These are phyloP conservation scores for Aporophyla lueneburgensis DNA, from an alignment of 2,888 invertebrate species.

Conservation along the genomic window DNA sequence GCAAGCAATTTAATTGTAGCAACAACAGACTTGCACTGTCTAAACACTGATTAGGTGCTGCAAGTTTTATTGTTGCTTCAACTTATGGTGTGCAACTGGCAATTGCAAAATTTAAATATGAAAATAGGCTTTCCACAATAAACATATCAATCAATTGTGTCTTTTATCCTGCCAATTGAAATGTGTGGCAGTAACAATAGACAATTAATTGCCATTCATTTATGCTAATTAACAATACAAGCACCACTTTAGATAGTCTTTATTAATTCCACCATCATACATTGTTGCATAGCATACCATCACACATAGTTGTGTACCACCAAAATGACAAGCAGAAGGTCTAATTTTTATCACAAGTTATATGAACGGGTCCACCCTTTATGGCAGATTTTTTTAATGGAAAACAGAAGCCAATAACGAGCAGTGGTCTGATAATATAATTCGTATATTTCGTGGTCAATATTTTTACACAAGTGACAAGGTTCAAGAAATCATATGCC, in stretches of 20 bases:
- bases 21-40: neutral
- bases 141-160: constrained; percentile 17
- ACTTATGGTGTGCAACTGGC: neutral
- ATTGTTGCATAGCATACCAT: neutral
- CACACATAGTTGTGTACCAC: neutral
- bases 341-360: neutral
- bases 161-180: constrained; percentile 13
- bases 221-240: neutral
- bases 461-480: too few species aligned
- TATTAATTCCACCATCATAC: neutral
- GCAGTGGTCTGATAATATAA: too few species aligned
- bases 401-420: too few species aligned
- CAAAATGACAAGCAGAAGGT: constrained; percentile 9
- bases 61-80: neutral
- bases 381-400: too few species aligned
- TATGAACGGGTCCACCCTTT: too few species aligned
- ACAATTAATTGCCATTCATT: neutral
- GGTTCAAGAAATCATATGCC: too few species aligned
- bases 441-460: too few species aligned
- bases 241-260: neutral
- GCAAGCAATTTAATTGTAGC: neutral
- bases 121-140: neutral
- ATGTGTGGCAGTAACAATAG: neutral
- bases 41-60: neutral
- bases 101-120: neutral